Base-by-base conservation (phyloP, 2,888 invertebrate genomes). In the Sipha maydis region DNA sequence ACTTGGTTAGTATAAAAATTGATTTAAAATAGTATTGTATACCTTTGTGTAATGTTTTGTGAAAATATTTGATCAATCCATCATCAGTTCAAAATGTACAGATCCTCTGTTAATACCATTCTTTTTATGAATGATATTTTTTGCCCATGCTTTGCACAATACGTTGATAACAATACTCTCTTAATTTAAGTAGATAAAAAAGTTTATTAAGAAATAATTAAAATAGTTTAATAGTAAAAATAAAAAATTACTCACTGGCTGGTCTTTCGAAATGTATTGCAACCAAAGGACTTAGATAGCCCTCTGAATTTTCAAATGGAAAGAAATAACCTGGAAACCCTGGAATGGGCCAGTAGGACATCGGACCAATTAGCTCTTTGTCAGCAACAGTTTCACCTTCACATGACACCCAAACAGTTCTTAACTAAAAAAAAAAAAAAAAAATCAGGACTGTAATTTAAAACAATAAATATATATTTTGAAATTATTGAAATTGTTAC, bases 331-430 rank as follows among this genome's bases (percentile, higher is more conserved):
- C 96, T 0, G 97, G 97, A 92, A 97, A 97, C 85, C 97, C 97
- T 90, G 95, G 94, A 90, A 95, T 93, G 0, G 97, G 97, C 90
- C 94, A 93, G 93, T 98, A 98, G 89, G 94, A 93, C 89, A 98
- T 93, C 3, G 95, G 95, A 0, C 98, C 98, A 90, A 98, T 94
- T 92, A 97, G 97, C 92, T 99, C 98, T 89, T 95, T 93, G 92
- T 98, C 98, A 0, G 96, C 96, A 0, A 97, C 96, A 92, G 96
- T 97, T 93, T 98, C 98, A 76, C 99, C 99, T 91, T 96, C 95
- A 92, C 99, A 99, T 9, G 97, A 96, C 25, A 99, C 95, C 96
- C 98, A 98, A 90, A 98, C 94, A 91, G 96, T 96, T 91, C 96
- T 95, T 80, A 91, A 61, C 91, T 91, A 80, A 31, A 90, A 89